Evolutionary conservation across 2,888 invertebrate genomes (phyloP).

Genomic region (Trimorus sp.): DNA sequence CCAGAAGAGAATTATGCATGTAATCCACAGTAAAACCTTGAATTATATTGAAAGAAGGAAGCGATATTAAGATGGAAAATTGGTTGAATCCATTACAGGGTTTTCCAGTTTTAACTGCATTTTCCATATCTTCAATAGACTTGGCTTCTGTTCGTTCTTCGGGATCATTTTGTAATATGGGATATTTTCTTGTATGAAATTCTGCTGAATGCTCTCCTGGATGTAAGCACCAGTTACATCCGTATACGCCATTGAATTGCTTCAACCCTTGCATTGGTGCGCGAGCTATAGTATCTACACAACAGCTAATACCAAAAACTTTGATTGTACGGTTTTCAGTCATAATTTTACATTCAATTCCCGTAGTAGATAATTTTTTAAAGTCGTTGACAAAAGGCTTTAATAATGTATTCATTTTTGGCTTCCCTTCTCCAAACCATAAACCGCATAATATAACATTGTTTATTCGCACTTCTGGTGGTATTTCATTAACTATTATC

Average conservation of each 20-base stretch:
- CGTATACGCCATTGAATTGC: conserved; percentile 45
- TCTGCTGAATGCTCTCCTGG: conserved; percentile 30
- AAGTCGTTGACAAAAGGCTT: conserved; percentile 45
- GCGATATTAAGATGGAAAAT: conserved; percentile 20
- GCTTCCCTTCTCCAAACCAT: conserved; percentile 53
- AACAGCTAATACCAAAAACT: conserved; percentile 3
- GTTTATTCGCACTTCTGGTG: conserved; percentile 25
- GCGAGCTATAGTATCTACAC: conserved; percentile 56
- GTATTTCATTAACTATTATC: conserved; percentile 61
- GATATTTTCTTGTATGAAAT: conserved; percentile 24
- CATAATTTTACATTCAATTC: conserved; percentile 40
- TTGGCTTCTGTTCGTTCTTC: background rate
- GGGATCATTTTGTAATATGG: conserved; percentile 9
- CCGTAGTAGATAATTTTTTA: conserved; percentile 30
- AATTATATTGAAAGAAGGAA: conserved; percentile 57
- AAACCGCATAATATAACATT: conserved; percentile 48
- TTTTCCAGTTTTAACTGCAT: conserved; percentile 11
- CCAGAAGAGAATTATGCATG: conserved; percentile 63
- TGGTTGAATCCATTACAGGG: conserved; percentile 15
- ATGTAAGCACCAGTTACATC: conserved; percentile 50
- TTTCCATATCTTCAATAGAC: background rate
- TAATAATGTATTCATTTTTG: conserved; percentile 40
- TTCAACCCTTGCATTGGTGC: conserved; percentile 32
- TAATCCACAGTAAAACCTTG: conserved; percentile 59
- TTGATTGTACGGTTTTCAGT: conserved; percentile 11